A percentile compares a stretch with the other conserved stretches of the same genome.
Evolutionary conservation across 2,888 invertebrate species (phyloP).

Genomic region (Polylopha cassiicola): DNA sequence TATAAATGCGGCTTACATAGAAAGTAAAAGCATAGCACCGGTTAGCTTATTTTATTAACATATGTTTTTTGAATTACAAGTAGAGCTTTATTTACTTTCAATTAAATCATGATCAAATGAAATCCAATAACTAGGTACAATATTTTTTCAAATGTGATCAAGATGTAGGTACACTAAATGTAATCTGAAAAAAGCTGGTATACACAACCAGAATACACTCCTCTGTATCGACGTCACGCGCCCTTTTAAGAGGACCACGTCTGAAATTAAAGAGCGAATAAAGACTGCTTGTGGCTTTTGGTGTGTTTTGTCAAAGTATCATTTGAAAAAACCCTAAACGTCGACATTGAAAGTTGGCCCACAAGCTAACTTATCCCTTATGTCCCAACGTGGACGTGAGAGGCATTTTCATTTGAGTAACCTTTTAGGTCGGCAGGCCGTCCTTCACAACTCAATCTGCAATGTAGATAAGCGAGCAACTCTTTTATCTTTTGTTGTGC

Average conservation of each 20-base stretch:
- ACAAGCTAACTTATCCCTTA: conserved; percentile 55
- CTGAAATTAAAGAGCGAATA: conserved; percentile 58
- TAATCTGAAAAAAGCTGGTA: not conserved
- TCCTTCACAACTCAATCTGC: conserved; percentile 54
- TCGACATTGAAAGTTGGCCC: conserved; percentile 57
- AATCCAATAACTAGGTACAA: no score
- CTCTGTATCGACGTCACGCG: conserved; percentile 39
- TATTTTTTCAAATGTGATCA: not conserved
- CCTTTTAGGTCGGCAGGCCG: conserved; percentile 47
- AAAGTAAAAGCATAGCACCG: no score
- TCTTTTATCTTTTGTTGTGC: conserved; percentile 21
- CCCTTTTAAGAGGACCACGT: conserved; percentile 51
- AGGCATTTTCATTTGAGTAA: conserved; percentile 45
- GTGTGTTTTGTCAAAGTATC: conserved; percentile 42
- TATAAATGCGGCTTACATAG: no score
- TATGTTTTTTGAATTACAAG: no score
- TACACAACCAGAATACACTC: conserved; percentile 27
- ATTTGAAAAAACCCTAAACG: conserved; percentile 43
- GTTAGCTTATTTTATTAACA: no score
- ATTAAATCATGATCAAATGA: no score
- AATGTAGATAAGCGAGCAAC: conserved; percentile 33
- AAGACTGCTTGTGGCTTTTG: conserved; percentile 41
- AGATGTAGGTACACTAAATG: not conserved
- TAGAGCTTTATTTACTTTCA: no score
- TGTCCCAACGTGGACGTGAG: conserved; percentile 59